phyloP scores from a whole-genome alignment of 2,888 invertebrate species.

The Anthophora plumipes region DNA sequence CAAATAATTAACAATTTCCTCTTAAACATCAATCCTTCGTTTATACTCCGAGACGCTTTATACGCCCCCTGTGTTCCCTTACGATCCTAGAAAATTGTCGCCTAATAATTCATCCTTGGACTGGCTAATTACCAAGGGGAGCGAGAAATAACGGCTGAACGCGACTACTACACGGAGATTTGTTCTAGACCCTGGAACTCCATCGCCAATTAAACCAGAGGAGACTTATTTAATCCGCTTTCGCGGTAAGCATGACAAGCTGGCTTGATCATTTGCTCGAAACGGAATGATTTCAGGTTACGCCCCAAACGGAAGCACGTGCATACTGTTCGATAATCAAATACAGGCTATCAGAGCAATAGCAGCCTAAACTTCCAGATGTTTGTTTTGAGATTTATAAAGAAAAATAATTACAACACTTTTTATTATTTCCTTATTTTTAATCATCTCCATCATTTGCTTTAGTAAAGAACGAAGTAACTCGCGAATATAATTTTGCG shows the following conservation, averaged over 20 bases:
- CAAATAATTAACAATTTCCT: not conserved
- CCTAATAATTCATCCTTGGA: not conserved
- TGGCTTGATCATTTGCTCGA: not conserved
- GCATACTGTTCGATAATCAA: no score
- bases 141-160: not conserved
- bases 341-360: no score
- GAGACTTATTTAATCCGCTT: not conserved
- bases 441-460: no score
- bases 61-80: no score
- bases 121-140: not conserved
- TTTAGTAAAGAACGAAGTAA: no score
- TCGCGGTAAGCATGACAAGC: not conserved
- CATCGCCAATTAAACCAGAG: not conserved
- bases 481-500: no score
- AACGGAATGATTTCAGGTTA: not conserved
- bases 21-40: not conserved
- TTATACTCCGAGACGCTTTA: no score
- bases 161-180: not conserved
- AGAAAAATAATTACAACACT: no score
- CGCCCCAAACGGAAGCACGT: not conserved
- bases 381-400: no score
- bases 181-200: not conserved
- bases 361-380: no score
- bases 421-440: no score
- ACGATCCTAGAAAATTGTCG: not conserved